Evolutionary conservation across 1,140 invertebrate genomes (phyloP), one percentile per base, ranked within the genome.

Genomic region (Holotrichia oblita): DNA sequence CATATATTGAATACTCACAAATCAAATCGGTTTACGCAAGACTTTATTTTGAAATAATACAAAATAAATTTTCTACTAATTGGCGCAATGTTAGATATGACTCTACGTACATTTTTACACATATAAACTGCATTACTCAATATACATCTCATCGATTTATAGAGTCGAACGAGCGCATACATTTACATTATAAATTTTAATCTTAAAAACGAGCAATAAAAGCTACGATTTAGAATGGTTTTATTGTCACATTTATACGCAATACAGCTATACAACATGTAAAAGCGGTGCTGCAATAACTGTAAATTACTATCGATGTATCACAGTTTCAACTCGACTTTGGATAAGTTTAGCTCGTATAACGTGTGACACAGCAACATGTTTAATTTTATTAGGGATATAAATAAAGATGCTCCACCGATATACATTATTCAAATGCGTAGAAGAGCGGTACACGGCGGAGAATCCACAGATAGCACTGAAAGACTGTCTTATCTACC

Each of bases 321-420:
- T 55, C 48, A 55, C 27, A 34, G 27, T 34, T 55, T 17, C 48
- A 55, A 17, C 48, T 55, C 48, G 48, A 55, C 48, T 55, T 55
- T 55, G 14, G 48, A 55, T 55, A 55, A 55, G 48, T 55, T 55
- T 17, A 55, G 17, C 27, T 34, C 27, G 27, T 34, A 34, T 34
- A 34, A 34, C 27, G 27, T 34, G 27, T 34, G 27, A 34, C 27
- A 34, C 27, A 34, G 27, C 27, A 34, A 34, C 27, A 55, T 55
- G 48, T 55, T 55, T 55, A 55, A 55, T 55, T 55, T 55, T 55
- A 55, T 55, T 55, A 55, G 48, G 48, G 48, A 55, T 55, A 55
- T 55, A 55, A 55, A 55, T 55, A 55, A 55, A 17, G 48, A 55
- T 17, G 48, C 14, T 6, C 48, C 17, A 17, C 6, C 14, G 17